Base-by-base conservation (phyloP, 1,140 invertebrate genomes). In the Micrasema minimum region DNA sequence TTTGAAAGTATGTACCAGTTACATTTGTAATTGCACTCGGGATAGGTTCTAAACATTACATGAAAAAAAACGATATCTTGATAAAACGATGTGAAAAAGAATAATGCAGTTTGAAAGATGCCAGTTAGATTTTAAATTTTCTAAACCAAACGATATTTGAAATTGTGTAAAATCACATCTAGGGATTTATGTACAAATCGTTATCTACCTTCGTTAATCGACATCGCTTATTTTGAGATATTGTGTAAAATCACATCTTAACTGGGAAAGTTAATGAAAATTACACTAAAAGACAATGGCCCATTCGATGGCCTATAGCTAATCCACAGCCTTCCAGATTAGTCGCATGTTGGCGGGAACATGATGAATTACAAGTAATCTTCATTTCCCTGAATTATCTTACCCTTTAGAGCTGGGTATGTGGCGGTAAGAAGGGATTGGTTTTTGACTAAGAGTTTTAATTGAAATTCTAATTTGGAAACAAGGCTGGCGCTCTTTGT, bases 261-360 rank as follows among this genome's bases (percentile, higher is more conserved):
- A 2, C 50, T 53, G 50, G 26, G 9, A 57, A 38, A 35, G 26
- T 16, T 64, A 64, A 64, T 64, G 59, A 64, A 64, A 64, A 45
- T 64, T 7, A 45, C 59, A 26, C 20, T 38, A 16, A 35, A 46
- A 45, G 43, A 31, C 59, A 45, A 64, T 64, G 43, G 59, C 41
- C 2, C 41, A 62, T 62, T 45, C 38, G 22, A 18, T 62, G 20
- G n/a, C 41, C 14, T 14, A 45, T 43, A 22, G 59, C 31, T 48
- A 46, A 35, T 43, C 55, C 55, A n/a, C n/a, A 59, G 55, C 18
- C 26, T 4, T 31, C 26, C 26, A 31, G 9, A 59, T 59, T 59
- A 59, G 55, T 59, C 55, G 55, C 55, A 31, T 31, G 26, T 31
- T 31, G 7, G 26, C 26, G 41, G 11, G 41, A 45, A 45, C 11